Conservation (phyloP, 2,797 vertebrate genomes). For the Chanos chanos region DNA sequence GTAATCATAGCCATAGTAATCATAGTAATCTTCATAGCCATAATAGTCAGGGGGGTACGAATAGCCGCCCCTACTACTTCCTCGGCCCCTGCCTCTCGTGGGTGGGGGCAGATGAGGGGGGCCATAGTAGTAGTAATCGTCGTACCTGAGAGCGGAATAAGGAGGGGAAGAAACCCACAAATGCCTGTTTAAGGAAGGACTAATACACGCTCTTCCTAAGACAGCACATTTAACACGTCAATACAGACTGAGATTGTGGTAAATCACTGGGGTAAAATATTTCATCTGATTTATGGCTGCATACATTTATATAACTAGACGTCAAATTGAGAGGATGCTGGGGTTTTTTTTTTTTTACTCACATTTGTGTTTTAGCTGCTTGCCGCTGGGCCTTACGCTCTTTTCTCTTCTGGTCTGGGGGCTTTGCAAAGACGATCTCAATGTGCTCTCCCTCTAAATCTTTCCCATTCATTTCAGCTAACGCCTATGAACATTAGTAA, state of each 20-base stretch:
- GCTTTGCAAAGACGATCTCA: slow-evolving; percentile 99
- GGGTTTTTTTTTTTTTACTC: slow-evolving; percentile 50
- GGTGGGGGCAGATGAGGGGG: slow-evolving; percentile 91
- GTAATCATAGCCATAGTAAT: slow-evolving; percentile 97
- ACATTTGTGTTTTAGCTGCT: slow-evolving; percentile 98
- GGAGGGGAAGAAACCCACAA: too few relatives aligned
- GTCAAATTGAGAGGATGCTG: too few relatives aligned
- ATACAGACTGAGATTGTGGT: too few relatives aligned
- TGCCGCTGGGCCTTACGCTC: slow-evolving; percentile 98
- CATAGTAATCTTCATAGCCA: slow-evolving; percentile 95
- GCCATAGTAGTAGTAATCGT: slow-evolving; percentile 97
- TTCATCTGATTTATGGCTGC: too few relatives aligned
- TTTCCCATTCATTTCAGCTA: slow-evolving; percentile 98
- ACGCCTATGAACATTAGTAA: slow-evolving; percentile 75
- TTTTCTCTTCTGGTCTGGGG: slow-evolving; percentile 99
- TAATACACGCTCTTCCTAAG: not conserved
- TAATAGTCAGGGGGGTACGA: slow-evolving; percentile 94
- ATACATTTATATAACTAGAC: too few relatives aligned
- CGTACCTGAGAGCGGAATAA: slow-evolving; percentile 79
- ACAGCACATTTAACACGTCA: not conserved
- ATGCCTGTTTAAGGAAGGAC: not conserved
- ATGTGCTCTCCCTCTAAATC: slow-evolving; percentile 96
- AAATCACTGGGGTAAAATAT: too few relatives aligned
- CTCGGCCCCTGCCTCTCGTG: slow-evolving; percentile 85
- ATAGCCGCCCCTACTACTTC: slow-evolving; percentile 88